Base-by-base conservation (phyloP, 2,797 vertebrate genomes). In the Linurgus olivaceus region DNA sequence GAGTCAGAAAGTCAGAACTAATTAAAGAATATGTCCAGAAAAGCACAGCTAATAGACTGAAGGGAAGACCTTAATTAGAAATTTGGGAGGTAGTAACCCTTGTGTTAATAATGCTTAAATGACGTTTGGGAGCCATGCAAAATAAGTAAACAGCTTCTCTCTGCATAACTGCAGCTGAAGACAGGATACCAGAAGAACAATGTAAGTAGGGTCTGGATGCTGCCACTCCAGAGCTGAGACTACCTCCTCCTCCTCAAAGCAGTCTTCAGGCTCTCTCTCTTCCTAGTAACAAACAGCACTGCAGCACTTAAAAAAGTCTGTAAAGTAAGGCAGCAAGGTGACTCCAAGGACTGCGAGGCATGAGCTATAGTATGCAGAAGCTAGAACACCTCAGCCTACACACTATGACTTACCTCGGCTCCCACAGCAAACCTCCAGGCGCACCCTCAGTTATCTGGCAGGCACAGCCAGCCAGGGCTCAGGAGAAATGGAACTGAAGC, bases 1-100 rank as follows among this genome's bases (percentile, higher is more conserved):
- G 92, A 96, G 90, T 96, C 94, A 90, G 94, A 95, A 96, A 96
- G 94, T 96, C 95, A 96, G 94, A 96, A 93, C 95, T 97, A 97
- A 97, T 94, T 96, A 96, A 96, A 90, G 94, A 93, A 96, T 81
- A 75, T 70, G 96, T 95, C 96, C 96, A 86, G 79, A 96, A 88
- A 97, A 96, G 71, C 55, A 66, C 68, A 91, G 75, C 72, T 95
- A 96, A 90, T 93, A 95, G 91, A 80, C 92, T 89, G 58, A 97
- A 93, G 42, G 93, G 81, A 97, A 95, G 95, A 86, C 82, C 83
- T 96, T 94, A 96, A 96, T 96, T 97, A 94, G 94, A 94, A 95
- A 96, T 95, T 44, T 91, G 87, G 87, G 90, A 90, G 63, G 82
- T 90, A 90, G 79, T 73, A 88, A 75, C 86, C 93, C 95, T 94